A percentile compares a stretch with the other conserved stretches of the same genome.
phyloP scores from a whole-genome alignment of 1,140 invertebrate species.

The Cepaea nemoralis region DNA sequence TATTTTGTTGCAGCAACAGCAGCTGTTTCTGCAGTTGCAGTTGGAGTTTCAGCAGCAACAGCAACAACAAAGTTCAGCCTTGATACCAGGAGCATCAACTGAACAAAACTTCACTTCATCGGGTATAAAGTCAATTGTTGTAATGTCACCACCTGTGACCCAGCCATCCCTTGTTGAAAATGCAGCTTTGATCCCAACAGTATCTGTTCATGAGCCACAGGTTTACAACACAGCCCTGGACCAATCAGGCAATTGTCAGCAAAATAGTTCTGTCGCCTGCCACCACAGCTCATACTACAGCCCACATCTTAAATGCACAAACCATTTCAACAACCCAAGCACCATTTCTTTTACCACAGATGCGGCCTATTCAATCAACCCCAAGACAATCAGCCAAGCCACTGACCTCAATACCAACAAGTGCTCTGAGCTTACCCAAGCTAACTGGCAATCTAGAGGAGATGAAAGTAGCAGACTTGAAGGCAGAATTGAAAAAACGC shows the following conservation, averaged over 20 bases:
- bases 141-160: constrained; percentile 36
- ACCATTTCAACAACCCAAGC: constrained; percentile 35
- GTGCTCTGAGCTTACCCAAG: constrained; percentile 51
- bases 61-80: constrained; percentile 32
- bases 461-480: constrained; percentile 96
- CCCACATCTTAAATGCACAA: not conserved
- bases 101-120: constrained; percentile 3
- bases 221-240: constrained; percentile 40
- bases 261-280: constrained; percentile 5
- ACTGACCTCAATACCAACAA: constrained; percentile 42
- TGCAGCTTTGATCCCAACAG: not conserved
- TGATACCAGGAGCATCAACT: not conserved
- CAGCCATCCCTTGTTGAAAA: constrained; percentile 45
- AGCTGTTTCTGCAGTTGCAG: constrained; percentile 90
- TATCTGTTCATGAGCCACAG: constrained; percentile 26
- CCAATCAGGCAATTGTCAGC: constrained; percentile 38
- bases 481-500: constrained; percentile 90
- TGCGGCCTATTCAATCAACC: constrained; percentile 42
- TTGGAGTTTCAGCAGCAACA: constrained; percentile 83
- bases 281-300: not conserved
- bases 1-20: constrained; percentile 91
- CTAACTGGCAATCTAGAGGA: constrained; percentile 83
- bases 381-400: constrained; percentile 25
- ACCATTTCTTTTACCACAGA: constrained; percentile 41
- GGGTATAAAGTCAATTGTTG: constrained; percentile 27